Conservation (phyloP, 2,113 vertebrate species). For the Bungarus multicinctus region DNA sequence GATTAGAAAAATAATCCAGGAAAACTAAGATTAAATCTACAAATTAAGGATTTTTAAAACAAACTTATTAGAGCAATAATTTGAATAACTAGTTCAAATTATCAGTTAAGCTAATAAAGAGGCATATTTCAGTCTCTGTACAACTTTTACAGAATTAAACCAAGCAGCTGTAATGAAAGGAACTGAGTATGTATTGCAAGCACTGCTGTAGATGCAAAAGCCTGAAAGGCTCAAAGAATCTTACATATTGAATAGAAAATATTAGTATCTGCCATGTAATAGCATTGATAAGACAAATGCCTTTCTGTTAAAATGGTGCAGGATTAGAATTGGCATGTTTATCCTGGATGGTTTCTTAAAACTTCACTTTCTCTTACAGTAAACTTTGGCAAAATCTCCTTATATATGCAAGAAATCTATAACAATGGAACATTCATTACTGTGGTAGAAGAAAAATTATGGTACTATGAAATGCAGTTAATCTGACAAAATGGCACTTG, state of each 20-base stretch:
- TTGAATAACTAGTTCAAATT: background rate
- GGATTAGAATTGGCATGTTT: conserved; percentile 1
- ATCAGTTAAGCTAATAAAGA: background rate
- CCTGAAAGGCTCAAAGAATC: background rate
- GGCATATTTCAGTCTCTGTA: background rate
- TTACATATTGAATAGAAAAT: background rate
- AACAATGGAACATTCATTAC: conserved; percentile 15
- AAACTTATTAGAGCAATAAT: background rate
- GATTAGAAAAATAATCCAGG: conserved; percentile 15
- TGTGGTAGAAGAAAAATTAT: conserved; percentile 4
- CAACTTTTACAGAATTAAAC: background rate
- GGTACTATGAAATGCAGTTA: background rate
- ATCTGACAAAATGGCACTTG: conserved; percentile 4
- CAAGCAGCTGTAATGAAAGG: background rate
- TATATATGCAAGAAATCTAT: background rate
- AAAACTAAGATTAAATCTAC: fast-evolving
- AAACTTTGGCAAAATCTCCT: conserved; percentile 44
- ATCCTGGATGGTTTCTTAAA: conserved; percentile 41
- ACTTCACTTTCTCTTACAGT: conserved; percentile 7
- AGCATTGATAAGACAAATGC: background rate
- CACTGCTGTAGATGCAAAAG: background rate
- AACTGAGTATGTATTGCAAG: background rate
- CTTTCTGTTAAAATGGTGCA: conserved; percentile 21
- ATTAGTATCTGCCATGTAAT: background rate
- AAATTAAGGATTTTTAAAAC: conserved; percentile 9